Evolutionary conservation across 2,113 vertebrate genomes (phyloP).

Genomic region (Maccullochella peelii): DNA sequence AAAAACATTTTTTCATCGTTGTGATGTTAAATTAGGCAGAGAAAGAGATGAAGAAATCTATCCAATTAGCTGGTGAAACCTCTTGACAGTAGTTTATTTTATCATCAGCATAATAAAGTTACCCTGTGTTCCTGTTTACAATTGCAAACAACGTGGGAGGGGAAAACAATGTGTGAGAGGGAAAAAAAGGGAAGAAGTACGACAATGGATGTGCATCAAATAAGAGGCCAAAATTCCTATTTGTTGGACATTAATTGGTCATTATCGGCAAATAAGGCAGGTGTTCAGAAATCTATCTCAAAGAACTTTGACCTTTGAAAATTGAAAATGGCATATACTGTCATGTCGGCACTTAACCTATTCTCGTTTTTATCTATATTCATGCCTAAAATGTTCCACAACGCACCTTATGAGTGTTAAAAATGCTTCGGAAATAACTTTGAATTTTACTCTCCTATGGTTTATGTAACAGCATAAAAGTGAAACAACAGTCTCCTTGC

Average conservation of each 20-base stretch:
- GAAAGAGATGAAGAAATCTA: slow-evolving; percentile 54
- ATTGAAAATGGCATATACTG: slow-evolving; percentile 9
- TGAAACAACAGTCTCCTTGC: slow-evolving; percentile 2
- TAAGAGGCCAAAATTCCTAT: not conserved
- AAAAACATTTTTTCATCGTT: slow-evolving; percentile 50
- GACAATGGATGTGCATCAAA: slow-evolving; percentile 7
- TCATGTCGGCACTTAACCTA: not conserved
- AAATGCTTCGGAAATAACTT: not conserved
- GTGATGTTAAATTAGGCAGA: slow-evolving; percentile 68
- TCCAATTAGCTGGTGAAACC: slow-evolving; percentile 60
- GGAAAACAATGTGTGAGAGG: not conserved
- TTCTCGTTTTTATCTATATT: not conserved
- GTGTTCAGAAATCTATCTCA: slow-evolving; percentile 3
- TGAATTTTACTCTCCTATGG: not conserved
- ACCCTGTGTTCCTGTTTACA: slow-evolving; percentile 24
- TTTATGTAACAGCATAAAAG: not conserved
- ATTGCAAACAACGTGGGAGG: not conserved
- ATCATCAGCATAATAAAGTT: slow-evolving; percentile 35
- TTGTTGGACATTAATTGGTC: not conserved
- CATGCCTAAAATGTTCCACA: not conserved
- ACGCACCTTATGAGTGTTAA: not conserved
- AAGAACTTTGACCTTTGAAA: slow-evolving; percentile 35
- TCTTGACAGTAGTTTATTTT: slow-evolving; percentile 57
- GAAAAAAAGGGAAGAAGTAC: not conserved
- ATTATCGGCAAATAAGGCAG: slow-evolving; percentile 9